These are phyloP conservation scores for Pseudobourletiella spinata DNA, from an alignment of 1,140 invertebrate species.

Conservation along the genomic window DNA sequence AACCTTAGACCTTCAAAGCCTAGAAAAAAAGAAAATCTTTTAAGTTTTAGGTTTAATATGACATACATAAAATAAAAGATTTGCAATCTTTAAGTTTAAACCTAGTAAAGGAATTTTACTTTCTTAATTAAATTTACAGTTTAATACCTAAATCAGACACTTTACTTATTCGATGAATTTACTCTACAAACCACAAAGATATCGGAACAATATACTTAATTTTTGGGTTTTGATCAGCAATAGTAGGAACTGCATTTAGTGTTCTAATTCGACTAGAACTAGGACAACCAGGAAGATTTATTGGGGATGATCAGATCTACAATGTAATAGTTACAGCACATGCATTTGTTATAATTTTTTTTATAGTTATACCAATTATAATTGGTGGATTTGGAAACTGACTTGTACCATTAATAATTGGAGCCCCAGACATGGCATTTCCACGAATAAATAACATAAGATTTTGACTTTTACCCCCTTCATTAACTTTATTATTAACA, in stretches of 20 bases:
- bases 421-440: conserved; percentile 62
- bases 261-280: conserved; percentile 59
- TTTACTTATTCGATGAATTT: conserved; percentile 47
- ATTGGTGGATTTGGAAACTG: conserved; percentile 72
- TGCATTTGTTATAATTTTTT: conserved; percentile 70
- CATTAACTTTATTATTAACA: conserved; percentile 50
- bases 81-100: conserved; percentile 17
- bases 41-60: conserved; percentile 21
- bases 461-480: conserved; percentile 59
- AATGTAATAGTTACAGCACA: conserved; percentile 61
- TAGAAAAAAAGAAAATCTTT: conserved; percentile 12
- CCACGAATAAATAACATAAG: conserved; percentile 69
- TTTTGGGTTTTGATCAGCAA: conserved; percentile 55
- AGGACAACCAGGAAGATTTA: conserved; percentile 46
- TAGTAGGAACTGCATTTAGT: conserved; percentile 54
- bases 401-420: conserved; percentile 61
- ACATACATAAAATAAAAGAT: neutral
- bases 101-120: no score
- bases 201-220: conserved; percentile 66
- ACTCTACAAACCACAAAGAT: conserved; percentile 65
- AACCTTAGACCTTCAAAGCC: conserved; percentile 32
- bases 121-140: no score
- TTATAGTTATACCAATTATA: conserved; percentile 66
- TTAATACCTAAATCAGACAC: no score
- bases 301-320: conserved; percentile 60